Conservation (phyloP, 2,888 invertebrate genomes). For the Callinectes sapidus region DNA sequence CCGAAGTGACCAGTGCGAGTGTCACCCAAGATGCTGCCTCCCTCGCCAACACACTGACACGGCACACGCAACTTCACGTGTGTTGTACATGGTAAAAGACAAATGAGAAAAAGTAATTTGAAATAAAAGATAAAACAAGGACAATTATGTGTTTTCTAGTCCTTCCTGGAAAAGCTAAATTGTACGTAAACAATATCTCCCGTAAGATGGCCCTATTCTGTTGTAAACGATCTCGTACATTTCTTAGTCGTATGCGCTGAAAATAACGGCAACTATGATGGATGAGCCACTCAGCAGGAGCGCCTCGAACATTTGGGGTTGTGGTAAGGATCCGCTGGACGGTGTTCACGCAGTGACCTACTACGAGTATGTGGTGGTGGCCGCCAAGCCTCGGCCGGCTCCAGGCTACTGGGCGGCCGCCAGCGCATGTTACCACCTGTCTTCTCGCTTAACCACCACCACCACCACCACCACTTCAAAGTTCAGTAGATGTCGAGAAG, state of each 20-base stretch:
- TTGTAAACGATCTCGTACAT: too few species aligned
- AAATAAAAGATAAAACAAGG: neutral
- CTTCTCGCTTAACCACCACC: neutral
- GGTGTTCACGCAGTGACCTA: constrained; percentile 26
- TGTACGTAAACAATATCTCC: too few species aligned
- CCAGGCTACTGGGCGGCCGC: neutral
- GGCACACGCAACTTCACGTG: neutral
- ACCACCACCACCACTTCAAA: neutral
- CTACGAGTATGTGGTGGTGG: neutral
- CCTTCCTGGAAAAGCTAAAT: neutral
- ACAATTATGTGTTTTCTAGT: neutral
- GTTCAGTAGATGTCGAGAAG: neutral
- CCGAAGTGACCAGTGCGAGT: neutral
- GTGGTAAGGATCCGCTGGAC: neutral
- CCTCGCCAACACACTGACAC: neutral
- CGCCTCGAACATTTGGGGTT: neutral
- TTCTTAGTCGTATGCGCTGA: too few species aligned
- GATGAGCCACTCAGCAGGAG: neutral
- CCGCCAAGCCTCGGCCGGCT: neutral
- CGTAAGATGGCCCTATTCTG: too few species aligned
- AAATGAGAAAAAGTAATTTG: neutral
- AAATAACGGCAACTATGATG: too few species aligned
- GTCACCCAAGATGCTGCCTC: neutral
- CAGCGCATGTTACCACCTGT: neutral
- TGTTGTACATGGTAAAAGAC: neutral